Conservation (phyloP, 2,888 invertebrate species). For the Dichetophora obliterata region DNA sequence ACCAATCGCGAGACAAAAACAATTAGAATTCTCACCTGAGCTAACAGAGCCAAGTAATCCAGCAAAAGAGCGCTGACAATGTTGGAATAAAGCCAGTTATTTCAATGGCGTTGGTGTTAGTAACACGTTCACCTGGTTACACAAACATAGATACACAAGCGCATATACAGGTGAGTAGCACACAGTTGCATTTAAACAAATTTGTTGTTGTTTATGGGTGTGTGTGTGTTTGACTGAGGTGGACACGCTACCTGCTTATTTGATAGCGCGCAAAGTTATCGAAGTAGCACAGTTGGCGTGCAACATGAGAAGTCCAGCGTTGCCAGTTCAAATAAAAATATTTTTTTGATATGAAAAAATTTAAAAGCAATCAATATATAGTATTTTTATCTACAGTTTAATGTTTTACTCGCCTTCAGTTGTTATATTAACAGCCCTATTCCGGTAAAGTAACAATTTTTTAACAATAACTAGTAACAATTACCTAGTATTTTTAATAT, state of each 20-base stretch:
- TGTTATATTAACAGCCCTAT: too few species aligned
- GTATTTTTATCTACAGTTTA: too few species aligned
- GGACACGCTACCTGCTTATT: slow-evolving; percentile 2
- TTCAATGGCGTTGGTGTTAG: slow-evolving; percentile 5
- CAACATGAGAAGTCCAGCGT: background rate
- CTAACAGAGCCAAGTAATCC: slow-evolving; percentile 40
- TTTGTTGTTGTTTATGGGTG: background rate
- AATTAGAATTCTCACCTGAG: slow-evolving; percentile 50
- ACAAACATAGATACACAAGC: slow-evolving; percentile 13
- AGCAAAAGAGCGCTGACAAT: background rate
- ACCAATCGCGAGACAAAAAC: slow-evolving; percentile 45
- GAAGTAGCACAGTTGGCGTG: background rate
- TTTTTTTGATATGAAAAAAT: background rate
- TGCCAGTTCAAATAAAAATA: background rate
- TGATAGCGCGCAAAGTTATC: slow-evolving; percentile 5
- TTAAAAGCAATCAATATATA: background rate
- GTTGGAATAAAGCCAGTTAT: background rate
- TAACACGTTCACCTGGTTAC: slow-evolving; percentile 29
- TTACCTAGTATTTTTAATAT: too few species aligned
- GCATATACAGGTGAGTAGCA: slow-evolving; percentile 8
- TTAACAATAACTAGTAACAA: too few species aligned
- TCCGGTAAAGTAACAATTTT: too few species aligned
- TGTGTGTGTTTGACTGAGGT: background rate
- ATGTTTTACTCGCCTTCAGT: too few species aligned
- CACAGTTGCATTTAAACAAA: background rate